phyloP scores from a whole-genome alignment of 2,888 invertebrate genomes.

The Megastigmus dorsalis region DNA sequence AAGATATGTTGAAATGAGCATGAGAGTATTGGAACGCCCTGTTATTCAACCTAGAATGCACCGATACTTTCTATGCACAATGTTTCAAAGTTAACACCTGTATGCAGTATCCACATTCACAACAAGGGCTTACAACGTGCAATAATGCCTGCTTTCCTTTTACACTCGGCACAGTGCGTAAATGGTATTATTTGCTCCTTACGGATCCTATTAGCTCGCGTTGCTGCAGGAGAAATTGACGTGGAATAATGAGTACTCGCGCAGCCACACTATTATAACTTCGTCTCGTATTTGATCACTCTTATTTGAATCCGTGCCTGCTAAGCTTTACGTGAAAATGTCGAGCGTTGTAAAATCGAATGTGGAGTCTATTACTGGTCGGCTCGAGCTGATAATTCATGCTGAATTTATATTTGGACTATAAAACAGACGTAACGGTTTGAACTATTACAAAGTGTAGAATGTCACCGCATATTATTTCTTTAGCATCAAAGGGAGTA shows the following conservation, averaged over 20 bases:
- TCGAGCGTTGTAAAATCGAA: no score
- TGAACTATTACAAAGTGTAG: no score
- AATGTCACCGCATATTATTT: no score
- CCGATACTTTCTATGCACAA: constrained; percentile 27
- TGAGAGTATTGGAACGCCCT: not conserved
- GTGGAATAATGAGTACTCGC: not conserved
- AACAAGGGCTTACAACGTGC: constrained; percentile 23
- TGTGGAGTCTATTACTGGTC: no score
- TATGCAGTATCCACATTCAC: not conserved
- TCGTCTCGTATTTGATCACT: no score
- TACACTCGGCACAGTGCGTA: constrained; percentile 7
- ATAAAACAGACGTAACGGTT: no score
- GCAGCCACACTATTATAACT: not conserved
- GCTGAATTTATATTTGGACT: no score
- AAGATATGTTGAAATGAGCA: no score
- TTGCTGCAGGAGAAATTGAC: constrained; percentile 1
- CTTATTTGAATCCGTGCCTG: no score
- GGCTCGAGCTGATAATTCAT: no score
- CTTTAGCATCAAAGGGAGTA: no score
- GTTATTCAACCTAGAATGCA: constrained; percentile 17
- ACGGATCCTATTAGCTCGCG: not conserved
- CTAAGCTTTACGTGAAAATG: no score
- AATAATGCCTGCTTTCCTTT: constrained; percentile 35
- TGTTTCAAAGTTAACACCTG: constrained; percentile 12
- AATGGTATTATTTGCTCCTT: constrained; percentile 21